A percentile compares a stretch with the other conserved stretches of the same genome.
Evolutionary conservation across 2,113 vertebrate genomes (phyloP).

Genomic region (Hippocampus abdominalis): DNA sequence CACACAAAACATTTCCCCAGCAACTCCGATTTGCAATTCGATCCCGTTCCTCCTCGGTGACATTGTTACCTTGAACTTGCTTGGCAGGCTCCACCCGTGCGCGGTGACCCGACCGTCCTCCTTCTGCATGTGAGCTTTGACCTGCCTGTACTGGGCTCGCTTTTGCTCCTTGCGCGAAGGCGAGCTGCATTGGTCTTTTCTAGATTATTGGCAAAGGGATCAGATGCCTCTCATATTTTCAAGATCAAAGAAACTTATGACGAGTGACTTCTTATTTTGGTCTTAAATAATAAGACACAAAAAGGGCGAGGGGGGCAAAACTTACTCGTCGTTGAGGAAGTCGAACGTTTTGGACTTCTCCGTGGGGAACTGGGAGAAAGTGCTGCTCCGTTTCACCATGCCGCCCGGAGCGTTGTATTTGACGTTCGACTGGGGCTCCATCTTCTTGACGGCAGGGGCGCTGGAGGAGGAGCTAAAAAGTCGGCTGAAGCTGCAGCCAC

Average conservation of each 20-base stretch:
- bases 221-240: neutral
- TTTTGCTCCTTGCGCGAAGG: conserved; percentile 88
- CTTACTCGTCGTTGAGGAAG: conserved; percentile 97
- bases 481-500: conserved; percentile 85
- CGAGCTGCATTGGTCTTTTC: conserved; percentile 67
- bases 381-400: conserved; percentile 73
- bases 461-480: conserved; percentile 91
- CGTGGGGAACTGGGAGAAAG: conserved; percentile 92
- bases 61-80: conserved; percentile 86
- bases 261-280: neutral
- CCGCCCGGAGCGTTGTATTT: conserved; percentile 85
- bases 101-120: conserved; percentile 88
- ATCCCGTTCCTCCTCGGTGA: conserved; percentile 22
- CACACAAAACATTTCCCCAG: neutral
- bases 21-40: neutral
- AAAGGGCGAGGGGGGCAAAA: conserved; percentile 11
- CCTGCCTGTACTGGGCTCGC: conserved; percentile 91
- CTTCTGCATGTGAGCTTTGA: conserved; percentile 91
- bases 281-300: neutral
- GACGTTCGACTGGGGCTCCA: conserved; percentile 83
- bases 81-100: conserved; percentile 94
- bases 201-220: conserved; percentile 22
- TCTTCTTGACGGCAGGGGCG: conserved; percentile 79
- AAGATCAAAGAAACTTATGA: neutral
- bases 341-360: conserved; percentile 87